Evolutionary conservation across 1,140 invertebrate species (phyloP).

Genomic region (Bombus sylvicola): DNA sequence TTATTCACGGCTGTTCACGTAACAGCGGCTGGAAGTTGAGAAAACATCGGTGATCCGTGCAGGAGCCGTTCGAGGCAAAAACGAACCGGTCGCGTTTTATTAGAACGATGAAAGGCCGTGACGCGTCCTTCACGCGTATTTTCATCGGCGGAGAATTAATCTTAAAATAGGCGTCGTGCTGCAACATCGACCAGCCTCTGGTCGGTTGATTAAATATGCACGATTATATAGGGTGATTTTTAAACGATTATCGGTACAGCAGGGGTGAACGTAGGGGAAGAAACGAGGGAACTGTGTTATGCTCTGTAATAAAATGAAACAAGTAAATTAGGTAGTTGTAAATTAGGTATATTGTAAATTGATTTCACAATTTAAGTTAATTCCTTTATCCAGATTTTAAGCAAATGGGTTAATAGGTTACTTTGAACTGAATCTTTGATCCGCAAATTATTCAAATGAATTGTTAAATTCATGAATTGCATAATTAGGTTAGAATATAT

Average conservation of each 20-base stretch:
- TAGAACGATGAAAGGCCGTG: conserved; percentile 43
- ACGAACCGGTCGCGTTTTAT: conserved; percentile 24
- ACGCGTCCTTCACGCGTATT: conserved; percentile 57
- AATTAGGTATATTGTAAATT: neutral
- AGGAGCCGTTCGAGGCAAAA: neutral
- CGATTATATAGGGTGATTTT: conserved; percentile 3
- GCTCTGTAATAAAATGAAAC: neutral
- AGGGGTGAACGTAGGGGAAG: neutral
- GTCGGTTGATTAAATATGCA: conserved; percentile 25
- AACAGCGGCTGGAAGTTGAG: neutral
- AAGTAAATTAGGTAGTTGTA: neutral
- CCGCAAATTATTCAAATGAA: too few species aligned
- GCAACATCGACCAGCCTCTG: conserved; percentile 2
- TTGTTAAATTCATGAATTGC: too few species aligned
- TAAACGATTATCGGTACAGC: neutral
- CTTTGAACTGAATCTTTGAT: too few species aligned
- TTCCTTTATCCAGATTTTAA: too few species aligned
- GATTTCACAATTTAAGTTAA: too few species aligned
- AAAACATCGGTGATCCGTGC: neutral
- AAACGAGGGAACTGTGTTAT: neutral
- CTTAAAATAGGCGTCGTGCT: conserved; percentile 51
- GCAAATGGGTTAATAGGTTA: too few species aligned
- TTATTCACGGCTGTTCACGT: neutral
- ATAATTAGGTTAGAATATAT: too few species aligned
- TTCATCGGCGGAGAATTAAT: conserved; percentile 40